Evolutionary conservation across 2,113 vertebrate genomes (phyloP).

Genomic region (Sylvilagus bachmani): DNA sequence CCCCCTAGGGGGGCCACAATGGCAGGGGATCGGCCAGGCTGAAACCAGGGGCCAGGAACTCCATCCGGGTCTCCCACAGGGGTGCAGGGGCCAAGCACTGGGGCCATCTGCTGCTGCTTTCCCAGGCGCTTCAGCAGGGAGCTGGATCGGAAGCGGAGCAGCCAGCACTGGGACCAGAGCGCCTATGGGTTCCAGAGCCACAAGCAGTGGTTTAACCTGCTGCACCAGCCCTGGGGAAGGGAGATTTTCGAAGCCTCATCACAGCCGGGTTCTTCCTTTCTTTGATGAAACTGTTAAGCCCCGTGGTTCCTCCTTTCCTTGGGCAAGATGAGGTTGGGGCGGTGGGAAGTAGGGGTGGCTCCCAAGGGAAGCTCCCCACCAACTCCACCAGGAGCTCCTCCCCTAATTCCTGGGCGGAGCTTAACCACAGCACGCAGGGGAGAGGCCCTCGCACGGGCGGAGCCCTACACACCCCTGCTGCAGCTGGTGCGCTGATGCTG

Average conservation of each 20-base stretch:
- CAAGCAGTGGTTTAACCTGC: too few species aligned
- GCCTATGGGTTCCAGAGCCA: too few species aligned
- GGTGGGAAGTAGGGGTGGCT: not conserved
- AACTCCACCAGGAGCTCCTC: not conserved
- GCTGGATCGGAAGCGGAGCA: too few species aligned
- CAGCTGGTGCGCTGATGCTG: too few species aligned
- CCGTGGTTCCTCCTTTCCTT: not conserved
- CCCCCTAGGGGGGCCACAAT: too few species aligned
- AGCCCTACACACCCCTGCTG: not conserved
- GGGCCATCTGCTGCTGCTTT: too few species aligned
- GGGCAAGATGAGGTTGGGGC: not conserved
- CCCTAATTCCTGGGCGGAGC: not conserved
- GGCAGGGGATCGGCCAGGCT: too few species aligned
- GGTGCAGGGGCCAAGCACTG: too few species aligned
- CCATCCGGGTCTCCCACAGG: too few species aligned
- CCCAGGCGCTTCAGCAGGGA: too few species aligned
- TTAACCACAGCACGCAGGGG: not conserved
- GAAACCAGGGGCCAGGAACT: too few species aligned
- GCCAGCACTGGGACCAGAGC: too few species aligned
- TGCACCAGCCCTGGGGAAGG: not conserved
- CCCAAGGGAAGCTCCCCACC: not conserved
- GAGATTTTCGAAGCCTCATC: not conserved
- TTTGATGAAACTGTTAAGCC: not conserved
- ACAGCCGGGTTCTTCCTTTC: not conserved
- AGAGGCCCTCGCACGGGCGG: not conserved